Evolutionary conservation across 2,113 vertebrate genomes (phyloP), one percentile per base, ranked within the genome.

Genomic region (Ammodytes dubius): DNA sequence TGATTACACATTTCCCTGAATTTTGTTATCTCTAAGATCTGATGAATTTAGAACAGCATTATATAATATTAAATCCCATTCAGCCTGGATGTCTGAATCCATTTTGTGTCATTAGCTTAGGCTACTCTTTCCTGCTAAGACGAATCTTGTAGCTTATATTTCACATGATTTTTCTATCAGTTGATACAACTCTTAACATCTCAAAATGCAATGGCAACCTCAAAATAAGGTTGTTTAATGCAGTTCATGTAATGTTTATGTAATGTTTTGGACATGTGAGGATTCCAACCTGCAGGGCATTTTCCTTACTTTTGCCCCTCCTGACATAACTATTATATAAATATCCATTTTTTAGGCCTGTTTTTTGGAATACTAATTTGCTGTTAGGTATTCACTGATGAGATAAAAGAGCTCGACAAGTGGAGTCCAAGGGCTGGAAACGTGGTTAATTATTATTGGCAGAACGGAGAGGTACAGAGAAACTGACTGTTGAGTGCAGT

Each of bases 361-460:
- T 70, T 53, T 50, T 56, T 59, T 59, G 10, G 39, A 77, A 79
- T 85, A 54, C 81, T 83, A 83, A 86, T 89, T 64, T 87, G 46
- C 77, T 61, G 81, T 91, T 81, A 84, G 58, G 78, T 79, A 81
- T 79, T 83, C 58, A 14, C 43, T 63, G 56, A 83, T 84, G 65
- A 77, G 79, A 84, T 87, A 76, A 79, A 83, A 83, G 59, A 73
- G 64, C 49, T 82, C 5, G 27, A 77, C 69, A 70, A 84, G 56
- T 77, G 45, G 66, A 77, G 81, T 82, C 68, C 43, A 74, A 54
- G 54, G 74, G 50, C 58, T 81, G 70, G 49, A 54, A 86, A 81
- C 43, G 9, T 75, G 59, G 85, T 89, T 90, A 87, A 92, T 89
- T 91, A 90, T 87, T 91, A 86, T 82, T 84, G 91, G 77, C 88